Base-by-base conservation (phyloP, 1,140 invertebrate genomes). In the Bombus difficillimus region DNA sequence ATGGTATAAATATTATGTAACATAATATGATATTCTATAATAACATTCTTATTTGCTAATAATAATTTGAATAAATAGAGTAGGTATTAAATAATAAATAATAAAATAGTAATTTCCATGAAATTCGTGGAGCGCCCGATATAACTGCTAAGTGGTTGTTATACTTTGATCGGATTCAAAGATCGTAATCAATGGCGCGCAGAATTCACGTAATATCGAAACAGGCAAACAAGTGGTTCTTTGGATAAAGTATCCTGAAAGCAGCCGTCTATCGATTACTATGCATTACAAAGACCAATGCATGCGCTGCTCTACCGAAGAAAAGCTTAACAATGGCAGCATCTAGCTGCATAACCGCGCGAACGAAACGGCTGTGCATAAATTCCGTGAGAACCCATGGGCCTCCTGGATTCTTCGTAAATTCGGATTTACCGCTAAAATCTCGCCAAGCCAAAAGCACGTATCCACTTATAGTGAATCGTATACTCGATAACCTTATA, bases 401-500 rank as follows among this genome's bases (percentile, higher is more conserved):
- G 13, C 81, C 68, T 83, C 80, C 85, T 81, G 89, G 89, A 92
- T 91, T 85, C 78, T 86, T 68, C 83, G 89, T 86, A 91, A 92
- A 91, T 86, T 91, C 85, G 84, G 89, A 91, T 92, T 92, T 92
- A 91, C 86, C 72, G 89, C 73, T 83, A 73, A 92, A 92, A 91
- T 90, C 90, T 90, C 79, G 83, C 57, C 74, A 89, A 85, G 78
- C 88, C 83, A 86, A 87, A 86, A 84, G 72, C 85, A 81, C 77
- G 84, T 81, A 84, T 83, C 78, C 47, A 76, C 86, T 88, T 88
- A 84, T 83, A 86, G 62, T 72, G 5, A 34, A 73, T n/a, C n/a
- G 32, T 37, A n/a, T 72, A 41, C 34, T 41, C 80, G 87, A 86
- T 86, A 75, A 88, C 47, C 59, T 34, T 18, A 22, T 43, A n/a